Evolutionary conservation across 2,888 invertebrate species (phyloP).

Genomic region (Nemotelus nigrinus): DNA sequence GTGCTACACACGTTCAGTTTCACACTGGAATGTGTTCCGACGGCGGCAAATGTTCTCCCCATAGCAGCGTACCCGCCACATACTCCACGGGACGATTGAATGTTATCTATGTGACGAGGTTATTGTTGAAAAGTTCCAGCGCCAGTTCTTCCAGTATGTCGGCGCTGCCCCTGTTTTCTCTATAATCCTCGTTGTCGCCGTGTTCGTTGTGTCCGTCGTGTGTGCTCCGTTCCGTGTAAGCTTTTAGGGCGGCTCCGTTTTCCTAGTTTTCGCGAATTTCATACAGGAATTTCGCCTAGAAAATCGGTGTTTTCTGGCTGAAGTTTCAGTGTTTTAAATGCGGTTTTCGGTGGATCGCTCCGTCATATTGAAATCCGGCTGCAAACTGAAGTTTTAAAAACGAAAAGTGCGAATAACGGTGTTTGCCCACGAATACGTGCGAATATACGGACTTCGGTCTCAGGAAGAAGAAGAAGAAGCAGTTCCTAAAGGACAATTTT

Average conservation of each 20-base stretch:
- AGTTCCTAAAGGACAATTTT: conserved; percentile 42
- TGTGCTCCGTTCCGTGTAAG: conserved; percentile 29
- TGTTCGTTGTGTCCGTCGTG: conserved; percentile 17
- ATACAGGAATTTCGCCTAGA: conserved; percentile 43
- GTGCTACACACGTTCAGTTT: conserved; percentile 8
- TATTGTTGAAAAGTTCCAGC: conserved; percentile 37
- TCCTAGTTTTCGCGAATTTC: conserved; percentile 45
- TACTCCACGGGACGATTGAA: background rate
- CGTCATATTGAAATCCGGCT: background rate
- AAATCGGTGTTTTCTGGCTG: conserved; percentile 30
- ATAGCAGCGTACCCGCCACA: too few relatives aligned
- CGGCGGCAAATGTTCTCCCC: conserved; percentile 23
- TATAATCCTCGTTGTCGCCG: conserved; percentile 14
- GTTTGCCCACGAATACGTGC: background rate
- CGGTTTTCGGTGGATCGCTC: conserved; percentile 9
- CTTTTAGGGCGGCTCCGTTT: conserved; percentile 53
- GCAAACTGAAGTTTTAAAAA: background rate
- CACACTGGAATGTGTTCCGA: conserved; percentile 32
- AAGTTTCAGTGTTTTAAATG: conserved; percentile 6
- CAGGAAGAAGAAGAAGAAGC: conserved; percentile 34
- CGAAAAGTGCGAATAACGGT: conserved; percentile 30
- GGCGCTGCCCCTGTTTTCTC: conserved; percentile 22
- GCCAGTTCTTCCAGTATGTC: conserved; percentile 31
- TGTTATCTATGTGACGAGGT: conserved; percentile 30
- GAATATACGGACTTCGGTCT: background rate